Evolutionary conservation across 2,888 invertebrate genomes (phyloP), one percentile per base, ranked within the genome.

Genomic region (Caenorhabditis parvicauda): DNA sequence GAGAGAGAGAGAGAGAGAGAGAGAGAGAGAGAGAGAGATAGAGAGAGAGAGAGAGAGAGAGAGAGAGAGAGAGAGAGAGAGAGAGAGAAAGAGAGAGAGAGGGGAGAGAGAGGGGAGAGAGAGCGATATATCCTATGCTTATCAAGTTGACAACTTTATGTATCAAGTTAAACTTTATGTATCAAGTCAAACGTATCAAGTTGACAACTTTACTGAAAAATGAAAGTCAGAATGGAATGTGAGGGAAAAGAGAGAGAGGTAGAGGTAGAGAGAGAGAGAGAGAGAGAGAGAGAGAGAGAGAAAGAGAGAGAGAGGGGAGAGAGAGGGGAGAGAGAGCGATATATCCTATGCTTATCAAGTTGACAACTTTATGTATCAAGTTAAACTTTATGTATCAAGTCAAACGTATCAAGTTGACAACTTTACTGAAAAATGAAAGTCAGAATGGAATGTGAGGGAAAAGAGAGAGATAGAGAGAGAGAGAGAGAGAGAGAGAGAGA

Each of bases 11-110:
- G 7, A n/a, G 25, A 38, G 24, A n/a, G 24, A 38, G 21, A 24
- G 48, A 41, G 41, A 41, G 41, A 17, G 41, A 41, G 32, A 35
- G 6, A 14, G 32, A 32, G n/a, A 47, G 47, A 47, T 9, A 47
- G 7, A 35, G 32, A 7, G 17, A 19, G 17, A 7, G 7, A 17
- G 14, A 41, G 12, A 41, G 41, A 41, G 41, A 41, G 41, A 7
- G 19, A 7, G 19, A 7, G 19, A n/a, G 41, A 41, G 41, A 17
- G 19, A 7, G 19, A 7, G 7, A 19, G 7, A 19, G 41, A 41
- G 19, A n/a, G 47, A 48, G 37, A 21, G 24, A n/a, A 48, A 7
- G 21, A 19, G 37, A 25, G 37, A 25, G 19, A 37, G 24, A 37
- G 37, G 3, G 48, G 24, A 3, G 17, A 22, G 37, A 17, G 48